Base-by-base conservation (phyloP, 2,113 vertebrate genomes). In the Psephotus haematonotus region DNA sequence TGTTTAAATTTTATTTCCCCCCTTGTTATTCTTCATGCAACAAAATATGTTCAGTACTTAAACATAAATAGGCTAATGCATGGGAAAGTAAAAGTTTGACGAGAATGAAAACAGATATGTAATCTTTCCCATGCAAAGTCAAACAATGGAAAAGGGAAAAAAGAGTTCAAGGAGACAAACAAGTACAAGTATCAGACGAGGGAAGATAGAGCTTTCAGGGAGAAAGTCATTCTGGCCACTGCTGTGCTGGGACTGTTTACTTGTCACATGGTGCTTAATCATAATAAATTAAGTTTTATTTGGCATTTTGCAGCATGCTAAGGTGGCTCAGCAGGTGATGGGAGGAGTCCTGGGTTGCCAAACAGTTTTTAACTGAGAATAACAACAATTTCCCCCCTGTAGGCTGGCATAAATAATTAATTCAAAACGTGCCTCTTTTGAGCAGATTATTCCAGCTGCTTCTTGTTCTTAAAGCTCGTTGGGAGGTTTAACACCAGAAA, bases 281-380 rank as follows among this genome's bases (percentile, higher is more conserved):
- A 94, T 60, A 95, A 93, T 92, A 94, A 95, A 95, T 96, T 95
- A 85, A 94, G 82, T 90, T 96, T 93, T 88, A 92, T 82, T 97
- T 92, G 94, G 59, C 63, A 28, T 87, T 93, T 94, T 97, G 88
- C 59, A 96, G 79, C 82, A 74, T 50, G 29, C 60, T 88, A 96
- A 94, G 88, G 88, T 75, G 76, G 33, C 95, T 95, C 94, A 95
- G 90, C 93, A 96, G 90, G 90, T 93, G 92, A 90, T 93, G 88
- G 88, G 79, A 95, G 79, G 85, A 92, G 88, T 59, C 85, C 88
- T 95, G 71, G 71, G 82, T 92, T 0, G 3, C 82, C 94, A 95
- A 96, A 97, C 92, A 64, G 59, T 88, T 65, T 94, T 96, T 93
- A 93, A 78, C 72, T 19, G 90, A 95, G 64, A 97, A 90, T 46